Evolutionary conservation across 2,797 vertebrate genomes (phyloP).

Genomic region (Lemur catta): DNA sequence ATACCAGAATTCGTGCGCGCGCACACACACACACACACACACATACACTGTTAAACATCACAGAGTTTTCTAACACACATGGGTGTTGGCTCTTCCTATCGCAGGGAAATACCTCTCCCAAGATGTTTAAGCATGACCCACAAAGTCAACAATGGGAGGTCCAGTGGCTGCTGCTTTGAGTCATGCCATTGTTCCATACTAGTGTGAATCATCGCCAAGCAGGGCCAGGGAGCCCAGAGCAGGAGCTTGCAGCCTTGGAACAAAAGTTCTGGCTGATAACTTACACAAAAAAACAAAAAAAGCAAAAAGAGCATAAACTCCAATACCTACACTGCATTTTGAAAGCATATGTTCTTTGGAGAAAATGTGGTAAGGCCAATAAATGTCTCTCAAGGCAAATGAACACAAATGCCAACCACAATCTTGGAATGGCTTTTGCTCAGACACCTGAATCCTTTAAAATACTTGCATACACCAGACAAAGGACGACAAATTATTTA

Average conservation of each 20-base stretch:
- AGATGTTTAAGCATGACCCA: not conserved
- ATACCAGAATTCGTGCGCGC: not conserved
- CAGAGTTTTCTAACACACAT: not conserved
- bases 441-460: slow-evolving; percentile 25
- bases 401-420: not conserved
- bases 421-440: slow-evolving; percentile 15
- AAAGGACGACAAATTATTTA: not conserved
- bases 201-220: slow-evolving; percentile 18
- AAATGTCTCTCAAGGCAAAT: not conserved
- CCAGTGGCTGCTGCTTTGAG: not conserved
- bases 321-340: not conserved
- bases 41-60: not conserved
- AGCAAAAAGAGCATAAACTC: not conserved
- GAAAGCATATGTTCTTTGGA: not conserved
- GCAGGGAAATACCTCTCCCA: slow-evolving; percentile 19
- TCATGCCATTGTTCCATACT: not conserved
- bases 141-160: not conserved
- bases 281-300: not conserved
- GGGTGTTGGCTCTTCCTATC: not conserved
- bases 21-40: not conserved
- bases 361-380: not conserved
- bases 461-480: not conserved
- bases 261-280: not conserved
- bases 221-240: not conserved
- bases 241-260: not conserved